A percentile compares a stretch with the other conserved stretches of the same genome.
phyloP scores from a whole-genome alignment of 2,113 vertebrate genomes.

The Euleptes europaea region DNA sequence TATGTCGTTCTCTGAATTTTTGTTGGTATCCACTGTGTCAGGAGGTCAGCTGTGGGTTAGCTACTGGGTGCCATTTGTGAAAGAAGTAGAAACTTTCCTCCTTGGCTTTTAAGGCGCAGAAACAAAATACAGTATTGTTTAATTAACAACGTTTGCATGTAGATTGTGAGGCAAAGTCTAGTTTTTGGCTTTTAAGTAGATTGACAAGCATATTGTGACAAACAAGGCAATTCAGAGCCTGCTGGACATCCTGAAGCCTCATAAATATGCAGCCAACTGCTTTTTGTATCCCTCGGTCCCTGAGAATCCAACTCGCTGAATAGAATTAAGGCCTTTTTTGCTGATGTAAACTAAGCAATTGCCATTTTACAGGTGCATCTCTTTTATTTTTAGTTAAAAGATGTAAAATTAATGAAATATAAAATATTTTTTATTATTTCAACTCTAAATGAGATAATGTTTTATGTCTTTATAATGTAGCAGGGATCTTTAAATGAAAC shows the following conservation, averaged over 20 bases:
- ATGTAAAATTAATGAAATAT: slow-evolving; percentile 38
- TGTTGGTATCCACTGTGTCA: not conserved
- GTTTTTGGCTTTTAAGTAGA: slow-evolving; percentile 64
- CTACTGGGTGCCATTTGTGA: not conserved
- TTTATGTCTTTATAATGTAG: slow-evolving; percentile 21
- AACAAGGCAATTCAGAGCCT: slow-evolving; percentile 63
- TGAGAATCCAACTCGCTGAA: slow-evolving; percentile 52
- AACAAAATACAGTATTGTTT: slow-evolving; percentile 36
- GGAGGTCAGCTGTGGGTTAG: not conserved
- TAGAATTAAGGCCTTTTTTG: slow-evolving; percentile 57
- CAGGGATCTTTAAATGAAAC: slow-evolving; percentile 30
- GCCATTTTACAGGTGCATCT: slow-evolving; percentile 37
- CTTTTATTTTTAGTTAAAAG: slow-evolving; percentile 35
- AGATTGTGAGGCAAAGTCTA: slow-evolving; percentile 47
- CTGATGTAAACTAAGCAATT: slow-evolving; percentile 53
- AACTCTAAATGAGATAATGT: slow-evolving; percentile 16
- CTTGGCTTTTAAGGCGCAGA: not conserved
- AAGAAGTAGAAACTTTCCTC: not conserved
- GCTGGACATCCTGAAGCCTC: slow-evolving; percentile 53
- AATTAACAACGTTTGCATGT: slow-evolving; percentile 60
- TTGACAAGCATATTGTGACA: slow-evolving; percentile 66
- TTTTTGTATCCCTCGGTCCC: slow-evolving; percentile 47
- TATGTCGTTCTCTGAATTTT: not conserved
- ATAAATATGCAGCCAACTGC: slow-evolving; percentile 64
- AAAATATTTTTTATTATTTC: slow-evolving; percentile 39